Base-by-base conservation (phyloP, 2,888 invertebrate species). In the Leptopterna dolabrata region DNA sequence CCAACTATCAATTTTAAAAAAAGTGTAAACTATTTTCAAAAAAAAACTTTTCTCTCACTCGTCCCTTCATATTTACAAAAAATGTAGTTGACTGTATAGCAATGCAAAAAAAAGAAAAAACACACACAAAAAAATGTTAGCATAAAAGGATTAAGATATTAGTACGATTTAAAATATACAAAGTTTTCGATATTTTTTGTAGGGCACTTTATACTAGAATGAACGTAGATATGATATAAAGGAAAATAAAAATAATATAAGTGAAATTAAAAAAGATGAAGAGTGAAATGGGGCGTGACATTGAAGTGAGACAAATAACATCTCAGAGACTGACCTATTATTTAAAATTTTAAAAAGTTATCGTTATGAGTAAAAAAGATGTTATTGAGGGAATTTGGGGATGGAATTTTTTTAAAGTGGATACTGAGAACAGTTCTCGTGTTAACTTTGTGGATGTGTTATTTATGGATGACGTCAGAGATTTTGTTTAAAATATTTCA, bases 181-280 rank as follows among this genome's bases (percentile, higher is more conserved):
- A 70, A 29, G 70, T 83, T 70, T 83, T 70, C 83, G 43, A 83
- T 83, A 83, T 83, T 83, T 83, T 83, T 83, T 83, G 70, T 83
- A 83, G 83, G 63, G 70, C 83, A 83, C 83, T 83, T 83, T 83
- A 70, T 83, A 83, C 70, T 70, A 83, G 78, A 19, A 43, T 45
- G 78, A 78, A 78, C 43, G 43, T 78, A 78, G 78, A 45, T 19
- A 55, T 41, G 78, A 24, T 29, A 81, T 45, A 81, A 55, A 3
- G 45, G 41, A 27, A 63, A 16, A 4, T 51, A 63, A 63, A 63
- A 24, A 24, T 24, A 63, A 24, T 63, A 63, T 19, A 63, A 63
- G 11, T 24, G 19, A 16, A 51, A 51, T 51, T 51, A 51, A 16
- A 19, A 51, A n/a, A 51, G n/a, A n/a, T 63, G 24, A 27, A 24